Percentiles rank a stretch among this genome's conserved stretches.
Conservation (phyloP, 2,797 vertebrate genomes). For the Falco columbarius region DNA sequence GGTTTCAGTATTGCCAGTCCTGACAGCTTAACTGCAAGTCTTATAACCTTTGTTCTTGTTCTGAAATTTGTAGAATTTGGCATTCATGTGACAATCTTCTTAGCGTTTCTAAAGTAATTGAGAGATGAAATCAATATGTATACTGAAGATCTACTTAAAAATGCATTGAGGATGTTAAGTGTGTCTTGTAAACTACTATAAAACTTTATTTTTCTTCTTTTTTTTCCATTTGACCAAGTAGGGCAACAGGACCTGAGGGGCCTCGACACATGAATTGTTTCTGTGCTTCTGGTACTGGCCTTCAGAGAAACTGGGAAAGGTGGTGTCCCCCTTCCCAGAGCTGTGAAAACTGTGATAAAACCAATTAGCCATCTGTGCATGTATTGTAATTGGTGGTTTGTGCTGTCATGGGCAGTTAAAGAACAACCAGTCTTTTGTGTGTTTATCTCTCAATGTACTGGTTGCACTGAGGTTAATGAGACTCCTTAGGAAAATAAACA, state of each 20-base stretch:
- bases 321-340: not conserved
- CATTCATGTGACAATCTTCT: not conserved
- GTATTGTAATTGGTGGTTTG: not conserved
- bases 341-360: slow-evolving; percentile 32
- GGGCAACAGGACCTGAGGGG: not conserved
- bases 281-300: not conserved
- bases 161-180: not conserved
- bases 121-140: not conserved
- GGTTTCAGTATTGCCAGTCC: not conserved
- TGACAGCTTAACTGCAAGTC: not conserved
- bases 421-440: not conserved
- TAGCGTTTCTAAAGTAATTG: not conserved
- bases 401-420: slow-evolving; percentile 23
- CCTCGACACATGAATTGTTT: not conserved
- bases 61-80: not conserved
- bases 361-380: slow-evolving; percentile 52
- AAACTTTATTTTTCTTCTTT: not conserved
- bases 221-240: not conserved
- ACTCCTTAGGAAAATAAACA: not conserved
- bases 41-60: not conserved
- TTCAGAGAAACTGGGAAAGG: not conserved
- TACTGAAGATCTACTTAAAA: not conserved
- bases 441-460: not conserved
- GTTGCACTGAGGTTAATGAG: slow-evolving; percentile 2
- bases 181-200: not conserved